Percentiles rank a stretch among this genome's conserved stretches.
These are phyloP conservation scores for Agonopterix heracliana DNA, from an alignment of 2,888 invertebrate genomes.

Conservation along the genomic window DNA sequence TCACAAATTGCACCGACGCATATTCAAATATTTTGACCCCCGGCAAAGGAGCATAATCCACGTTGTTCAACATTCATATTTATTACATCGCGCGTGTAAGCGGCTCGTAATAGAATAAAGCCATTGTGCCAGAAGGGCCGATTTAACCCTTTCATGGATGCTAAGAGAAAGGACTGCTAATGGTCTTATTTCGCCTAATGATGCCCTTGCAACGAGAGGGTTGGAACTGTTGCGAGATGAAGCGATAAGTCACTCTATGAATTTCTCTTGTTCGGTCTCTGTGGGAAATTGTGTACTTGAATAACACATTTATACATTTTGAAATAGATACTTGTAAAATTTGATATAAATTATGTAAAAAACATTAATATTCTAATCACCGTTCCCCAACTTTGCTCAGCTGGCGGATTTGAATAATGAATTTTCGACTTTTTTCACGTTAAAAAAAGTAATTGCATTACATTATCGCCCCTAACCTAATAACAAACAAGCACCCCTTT, in stretches of 20 bases:
- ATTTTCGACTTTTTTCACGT: constrained; percentile 47
- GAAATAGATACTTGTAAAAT: background rate
- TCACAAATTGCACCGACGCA: constrained; percentile 62
- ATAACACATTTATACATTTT: background rate
- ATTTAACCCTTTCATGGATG: constrained; percentile 68
- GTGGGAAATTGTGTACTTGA: constrained; percentile 3
- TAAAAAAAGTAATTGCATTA: constrained; percentile 72
- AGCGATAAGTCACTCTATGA: constrained; percentile 68
- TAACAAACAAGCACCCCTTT: constrained; percentile 73
- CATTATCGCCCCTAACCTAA: constrained; percentile 75
- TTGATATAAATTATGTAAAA: background rate
- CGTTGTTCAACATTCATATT: constrained; percentile 74
- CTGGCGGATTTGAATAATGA: constrained; percentile 73
- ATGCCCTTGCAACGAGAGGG: constrained; percentile 52
- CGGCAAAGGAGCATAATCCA: constrained; percentile 66
- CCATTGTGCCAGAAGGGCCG: constrained; percentile 66
- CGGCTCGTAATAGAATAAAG: constrained; percentile 69
- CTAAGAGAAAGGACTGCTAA: constrained; percentile 74
- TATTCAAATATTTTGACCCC: constrained; percentile 76
- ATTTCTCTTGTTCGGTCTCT: constrained; percentile 40
- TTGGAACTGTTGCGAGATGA: constrained; percentile 65
- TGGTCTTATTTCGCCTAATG: constrained; percentile 74
- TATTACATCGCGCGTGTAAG: constrained; percentile 74
- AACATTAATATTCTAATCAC: constrained; percentile 38
- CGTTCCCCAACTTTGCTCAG: constrained; percentile 60